Evolutionary conservation across 2,797 vertebrate genomes (phyloP), one percentile per base, ranked within the genome.

Genomic region (Chloroceryle inda): DNA sequence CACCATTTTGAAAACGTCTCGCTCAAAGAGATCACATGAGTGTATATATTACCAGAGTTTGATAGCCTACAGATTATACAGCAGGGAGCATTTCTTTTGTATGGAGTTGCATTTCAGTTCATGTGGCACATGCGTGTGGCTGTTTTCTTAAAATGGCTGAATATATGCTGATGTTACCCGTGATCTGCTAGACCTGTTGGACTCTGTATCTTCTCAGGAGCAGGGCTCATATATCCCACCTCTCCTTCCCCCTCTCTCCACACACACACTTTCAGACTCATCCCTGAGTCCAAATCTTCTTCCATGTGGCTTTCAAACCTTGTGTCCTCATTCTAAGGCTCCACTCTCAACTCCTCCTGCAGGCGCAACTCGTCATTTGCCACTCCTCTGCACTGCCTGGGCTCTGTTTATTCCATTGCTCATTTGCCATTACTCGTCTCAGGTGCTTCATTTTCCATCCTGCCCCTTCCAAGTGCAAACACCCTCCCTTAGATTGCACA

Each of bases 371-470:
- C 87, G 94, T 72, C 80, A 92, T 66, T 59, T 92, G 76, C 79
- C 82, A 72, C n/a, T 78, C 26, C 59, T 59, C 71, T 80, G 74
- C 62, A 79, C 67, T 0, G 5, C 86, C 52, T n/a, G 29, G 33
- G 47, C 44, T 85, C 56, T 88, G 83, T 63, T 91, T 82, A 96
- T 93, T 91, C 78, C 68, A 52, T 76, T 91, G 87, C 45, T 93
- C 67, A 19, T 77, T 49, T 92, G 49, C 61, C 19, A 52, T 87
- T 79, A 91, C 81, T 56, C 56, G 53, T 62, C 63, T 69, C 6
- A 1, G 56, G 31, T 17, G 53, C 44, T 77, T 91, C 69, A 47
- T 71, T 96, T 91, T 68, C 81, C 61, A 71, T 87, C 40, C 56
- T 89, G 50, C 38, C 77, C 67, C 67, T 61, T 82, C 4, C 29